Evolutionary conservation across 1,140 invertebrate species (phyloP), one percentile per base, ranked within the genome.

Genomic region (Heliconius melpomene): DNA sequence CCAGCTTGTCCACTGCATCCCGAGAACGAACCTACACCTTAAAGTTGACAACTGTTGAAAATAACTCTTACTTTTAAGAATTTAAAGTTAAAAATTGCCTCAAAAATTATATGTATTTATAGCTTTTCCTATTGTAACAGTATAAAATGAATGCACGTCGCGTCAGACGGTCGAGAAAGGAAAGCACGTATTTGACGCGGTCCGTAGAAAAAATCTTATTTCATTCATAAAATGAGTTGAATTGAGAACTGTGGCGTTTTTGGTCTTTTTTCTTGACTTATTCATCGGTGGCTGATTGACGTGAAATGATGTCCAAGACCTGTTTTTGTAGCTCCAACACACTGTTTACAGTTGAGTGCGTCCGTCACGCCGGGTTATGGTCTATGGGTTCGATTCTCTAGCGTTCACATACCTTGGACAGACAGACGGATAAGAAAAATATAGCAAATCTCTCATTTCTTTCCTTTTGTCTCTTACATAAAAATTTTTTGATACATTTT

Each of bases 101-200:
- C 79, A 79, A 9, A 18, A 20, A 1, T 26, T 29, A 6, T 16
- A 29, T 16, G 26, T 66, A 66, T 1, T 13, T 66, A 5, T 16
- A 57, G 26, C 13, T 29, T 66, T 29, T 29, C 0, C 3, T 16
- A 85, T 86, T 86, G 81, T 80, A 79, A 66, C 72, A 70, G 83
- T 87, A 80, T 85, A 89, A 93, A 93, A 94, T 92, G 91, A 93
- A 94, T 93, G 91, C 91, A 93, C 93, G 90, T 92, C 89, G 87
- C 81, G 74, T 84, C 85, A 89, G 86, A 90, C 86, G 84, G 81
- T 82, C 84, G 87, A 82, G 87, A 91, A 89, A 93, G 92, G 93
- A 94, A 93, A 91, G 91, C 93, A 94, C 93, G 93, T 94, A 94
- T 94, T 94, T 86, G 91, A 86, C 90, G 90, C 90, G 91, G 91